A percentile compares a stretch with the other conserved stretches of the same genome.
Conservation (phyloP, 1,140 invertebrate species). For the Calephelis virginiensis region DNA sequence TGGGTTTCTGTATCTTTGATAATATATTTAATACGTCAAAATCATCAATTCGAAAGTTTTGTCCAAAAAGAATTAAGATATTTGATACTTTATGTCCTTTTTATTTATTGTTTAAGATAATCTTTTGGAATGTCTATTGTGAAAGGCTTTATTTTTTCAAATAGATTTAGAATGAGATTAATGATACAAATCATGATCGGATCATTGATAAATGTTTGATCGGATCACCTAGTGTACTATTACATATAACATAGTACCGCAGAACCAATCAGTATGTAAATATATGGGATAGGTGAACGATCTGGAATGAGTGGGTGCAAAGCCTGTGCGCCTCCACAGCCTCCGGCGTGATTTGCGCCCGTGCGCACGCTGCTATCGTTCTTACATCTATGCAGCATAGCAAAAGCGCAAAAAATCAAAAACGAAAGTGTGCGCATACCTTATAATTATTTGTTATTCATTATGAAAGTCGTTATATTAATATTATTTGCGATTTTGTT, state of each 20-base stretch:
- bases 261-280: constrained; percentile 67
- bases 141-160: not conserved
- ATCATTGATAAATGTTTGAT: constrained; percentile 47
- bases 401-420: constrained; percentile 19
- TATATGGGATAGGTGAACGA: constrained; percentile 70
- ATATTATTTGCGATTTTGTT: constrained; percentile 34
- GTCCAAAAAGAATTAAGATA: no score
- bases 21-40: no score
- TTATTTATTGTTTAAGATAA: constrained; percentile 2
- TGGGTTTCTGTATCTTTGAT: no score
- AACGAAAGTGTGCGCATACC: constrained; percentile 13
- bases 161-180: constrained; percentile 7
- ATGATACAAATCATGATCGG: constrained; percentile 52
- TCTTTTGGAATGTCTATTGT: constrained; percentile 1
- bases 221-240: constrained; percentile 49
- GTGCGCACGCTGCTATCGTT: constrained; percentile 54
- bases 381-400: constrained; percentile 22
- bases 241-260: constrained; percentile 50
- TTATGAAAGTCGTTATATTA: constrained; percentile 36
- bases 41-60: no score
- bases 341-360: constrained; percentile 52
- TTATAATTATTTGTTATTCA: constrained; percentile 28
- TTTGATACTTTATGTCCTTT: not conserved
- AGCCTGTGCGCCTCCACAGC: constrained; percentile 49
- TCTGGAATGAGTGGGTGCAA: constrained; percentile 62